Percentiles rank a stretch among this genome's conserved stretches.
Conservation (phyloP, 2,888 invertebrate species). For the Andrena marginata region DNA sequence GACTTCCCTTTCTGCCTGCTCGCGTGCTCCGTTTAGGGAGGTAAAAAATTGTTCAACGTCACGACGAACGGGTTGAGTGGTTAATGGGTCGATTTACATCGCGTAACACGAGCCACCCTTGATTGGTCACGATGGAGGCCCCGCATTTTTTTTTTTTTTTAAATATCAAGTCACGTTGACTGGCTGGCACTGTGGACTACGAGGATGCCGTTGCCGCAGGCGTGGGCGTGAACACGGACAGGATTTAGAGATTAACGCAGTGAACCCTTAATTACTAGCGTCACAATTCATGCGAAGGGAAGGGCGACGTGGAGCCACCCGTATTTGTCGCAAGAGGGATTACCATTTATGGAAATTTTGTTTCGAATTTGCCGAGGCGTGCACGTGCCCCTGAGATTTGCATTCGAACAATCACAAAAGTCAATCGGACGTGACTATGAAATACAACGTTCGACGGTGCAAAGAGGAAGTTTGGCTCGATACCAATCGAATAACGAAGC, state of each 20-base stretch:
- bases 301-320: background rate
- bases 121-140: conserved; percentile 23
- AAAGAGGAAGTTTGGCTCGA: conserved; percentile 3
- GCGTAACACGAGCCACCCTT: conserved; percentile 43
- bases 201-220: background rate
- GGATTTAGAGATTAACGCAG: conserved; percentile 27
- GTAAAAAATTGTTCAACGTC: conserved; percentile 45
- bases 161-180: conserved; percentile 26
- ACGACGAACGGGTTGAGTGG: conserved; percentile 38
- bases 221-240: background rate
- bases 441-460: background rate
- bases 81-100: conserved; percentile 53
- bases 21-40: conserved; percentile 30
- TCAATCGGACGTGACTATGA: conserved; percentile 6
- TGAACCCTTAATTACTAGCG: conserved; percentile 14
- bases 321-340: background rate
- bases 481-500: conserved; percentile 14
- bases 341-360: conserved; percentile 23
- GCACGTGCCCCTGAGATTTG: conserved; percentile 17
- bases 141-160: conserved; percentile 25
- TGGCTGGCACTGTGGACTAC: background rate
- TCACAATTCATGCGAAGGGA: background rate
- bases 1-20: conserved; percentile 39
- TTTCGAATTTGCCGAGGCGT: background rate
- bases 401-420: conserved; percentile 13